Percentiles rank a stretch among this genome's conserved stretches.
phyloP scores from a whole-genome alignment of 2,888 invertebrate genomes.

The Hemistola chrysoprasaria region DNA sequence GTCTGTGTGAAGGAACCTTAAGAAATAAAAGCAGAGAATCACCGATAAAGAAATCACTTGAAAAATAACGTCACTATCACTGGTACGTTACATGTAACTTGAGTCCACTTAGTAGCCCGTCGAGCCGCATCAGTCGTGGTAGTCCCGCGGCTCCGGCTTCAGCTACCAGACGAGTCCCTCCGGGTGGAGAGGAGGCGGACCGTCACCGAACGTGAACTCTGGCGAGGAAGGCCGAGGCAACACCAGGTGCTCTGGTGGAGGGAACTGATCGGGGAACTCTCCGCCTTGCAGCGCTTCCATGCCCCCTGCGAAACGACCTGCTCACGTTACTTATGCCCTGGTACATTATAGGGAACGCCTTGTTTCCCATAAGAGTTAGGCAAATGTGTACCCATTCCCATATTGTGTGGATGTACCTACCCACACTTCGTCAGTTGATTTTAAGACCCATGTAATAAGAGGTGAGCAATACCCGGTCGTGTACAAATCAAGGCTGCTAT shows the following conservation, averaged over 20 bases:
- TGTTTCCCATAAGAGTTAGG: no score
- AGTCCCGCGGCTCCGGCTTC: conserved; percentile 83
- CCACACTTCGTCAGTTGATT: no score
- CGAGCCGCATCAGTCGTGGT: conserved; percentile 82
- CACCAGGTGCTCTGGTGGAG: conserved; percentile 85
- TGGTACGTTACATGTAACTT: conserved; percentile 14
- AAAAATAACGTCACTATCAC: conserved; percentile 26
- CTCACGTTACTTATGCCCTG: conserved; percentile 80
- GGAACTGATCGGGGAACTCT: conserved; percentile 80
- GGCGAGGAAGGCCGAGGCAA: conserved; percentile 89
- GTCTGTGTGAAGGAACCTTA: conserved; percentile 6
- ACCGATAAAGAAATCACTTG: conserved; percentile 6
- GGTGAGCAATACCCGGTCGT: no score
- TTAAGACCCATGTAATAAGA: no score
- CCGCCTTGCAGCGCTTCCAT: conserved; percentile 82
- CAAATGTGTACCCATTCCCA: no score
- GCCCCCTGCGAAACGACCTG: conserved; percentile 90
- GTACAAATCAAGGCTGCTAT: no score
- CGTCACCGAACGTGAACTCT: conserved; percentile 85
- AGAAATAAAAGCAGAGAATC: not conserved
- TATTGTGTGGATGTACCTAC: no score
- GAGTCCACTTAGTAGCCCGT: conserved; percentile 72
- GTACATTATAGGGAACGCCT: conserved; percentile 18
- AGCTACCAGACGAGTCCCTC: conserved; percentile 82
- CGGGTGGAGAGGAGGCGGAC: conserved; percentile 74